Base-by-base conservation (phyloP, 2,797 vertebrate genomes). In the Coranthus polyacanthus region DNA sequence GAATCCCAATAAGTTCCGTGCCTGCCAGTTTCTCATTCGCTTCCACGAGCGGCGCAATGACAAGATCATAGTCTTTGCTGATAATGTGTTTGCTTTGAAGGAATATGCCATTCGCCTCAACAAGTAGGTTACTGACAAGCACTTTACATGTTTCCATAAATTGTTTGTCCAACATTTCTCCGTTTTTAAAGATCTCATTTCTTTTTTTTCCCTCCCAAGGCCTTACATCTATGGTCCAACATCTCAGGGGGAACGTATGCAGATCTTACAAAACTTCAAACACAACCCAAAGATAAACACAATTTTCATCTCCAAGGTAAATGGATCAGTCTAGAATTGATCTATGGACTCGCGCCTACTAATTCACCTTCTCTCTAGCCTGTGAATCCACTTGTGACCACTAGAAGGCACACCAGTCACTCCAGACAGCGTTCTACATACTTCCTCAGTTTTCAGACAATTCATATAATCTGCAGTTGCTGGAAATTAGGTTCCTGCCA, bases 251-350 rank as follows among this genome's bases (percentile, higher is more conserved):
- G 97, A 99, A 56, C 94, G 98, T 45, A 99, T 99, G 98, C 97
- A 99, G 86, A 99, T 99, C 80, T 92, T 99, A 5, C 97, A 99
- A 85, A 99, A 99, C 88, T 99, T 99, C 85, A 99, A 98, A 82
- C 98, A 97, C 90, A 99, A 99, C 68, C 98, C 98, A 13, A 99
- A 99, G 91, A 99, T 99, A 90, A 99, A 99, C 92, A 99, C 98
- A 47, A 99, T 99, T 88, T 99, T 99, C 75, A 99, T 99, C 86
- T 99, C 98, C 57, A 99, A 99, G 96, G 98, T 98, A 88, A 86
- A 58, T 4, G 11, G 5, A 22, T 26, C 10, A 12, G 4, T 47
- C 11, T 26, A 0, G 12, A 24, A 17, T 39, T 2, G 13, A 21
- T 42, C 24, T 22, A 15, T 60, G 10, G 12, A 1, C 9, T 9